Conservation (phyloP, 2,113 vertebrate genomes). For the Brachypteracias leptosomus region DNA sequence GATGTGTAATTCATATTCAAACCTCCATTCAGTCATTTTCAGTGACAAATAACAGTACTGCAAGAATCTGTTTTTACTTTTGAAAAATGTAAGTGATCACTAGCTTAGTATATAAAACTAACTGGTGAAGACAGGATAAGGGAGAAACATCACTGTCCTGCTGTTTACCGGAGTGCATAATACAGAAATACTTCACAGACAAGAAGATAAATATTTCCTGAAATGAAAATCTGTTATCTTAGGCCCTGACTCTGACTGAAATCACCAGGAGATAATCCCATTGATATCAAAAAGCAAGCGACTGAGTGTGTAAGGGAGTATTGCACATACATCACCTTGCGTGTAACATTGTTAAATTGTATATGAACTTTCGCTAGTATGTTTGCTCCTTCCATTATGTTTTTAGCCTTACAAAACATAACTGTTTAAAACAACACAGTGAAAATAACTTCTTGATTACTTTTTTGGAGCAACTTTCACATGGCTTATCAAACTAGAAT, state of each 20-base stretch:
- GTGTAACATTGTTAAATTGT: neutral
- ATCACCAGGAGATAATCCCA: neutral
- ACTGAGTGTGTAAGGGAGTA: neutral
- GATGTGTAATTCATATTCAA: neutral
- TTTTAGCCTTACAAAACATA: neutral
- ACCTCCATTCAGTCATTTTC: neutral
- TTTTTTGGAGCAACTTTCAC: neutral
- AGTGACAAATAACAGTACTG: neutral
- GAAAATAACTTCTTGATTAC: neutral
- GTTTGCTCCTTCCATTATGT: neutral
- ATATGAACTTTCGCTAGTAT: neutral
- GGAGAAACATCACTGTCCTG: neutral
- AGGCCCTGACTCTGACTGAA: neutral
- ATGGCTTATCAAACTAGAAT: neutral
- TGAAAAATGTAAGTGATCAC: constrained; percentile 46
- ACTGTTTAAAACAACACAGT: neutral
- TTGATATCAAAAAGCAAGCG: neutral
- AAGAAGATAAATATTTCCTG: neutral
- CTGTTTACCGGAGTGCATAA: constrained; percentile 35
- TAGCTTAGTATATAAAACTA: constrained; percentile 33
- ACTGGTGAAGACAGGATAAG: neutral
- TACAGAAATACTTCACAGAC: neutral
- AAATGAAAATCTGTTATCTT: neutral
- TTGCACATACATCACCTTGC: neutral
- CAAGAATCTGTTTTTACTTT: constrained; percentile 23